A percentile compares a stretch with the other conserved stretches of the same genome.
These are phyloP conservation scores for Malacoctenus gilli DNA, from an alignment of 2,797 vertebrate genomes.

Conservation along the genomic window DNA sequence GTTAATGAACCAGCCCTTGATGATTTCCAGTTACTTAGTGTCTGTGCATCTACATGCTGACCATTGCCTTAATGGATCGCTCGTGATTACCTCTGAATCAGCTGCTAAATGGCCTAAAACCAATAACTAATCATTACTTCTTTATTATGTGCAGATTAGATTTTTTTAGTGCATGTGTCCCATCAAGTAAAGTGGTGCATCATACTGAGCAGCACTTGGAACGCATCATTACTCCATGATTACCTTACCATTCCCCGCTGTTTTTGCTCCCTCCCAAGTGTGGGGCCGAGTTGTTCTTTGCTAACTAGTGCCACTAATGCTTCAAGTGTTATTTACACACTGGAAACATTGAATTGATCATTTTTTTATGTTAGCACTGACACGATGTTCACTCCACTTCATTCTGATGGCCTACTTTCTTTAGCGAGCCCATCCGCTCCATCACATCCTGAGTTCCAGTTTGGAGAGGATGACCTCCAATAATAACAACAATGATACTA, in stretches of 20 bases:
- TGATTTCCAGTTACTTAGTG: constrained; percentile 3
- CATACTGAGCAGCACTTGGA: constrained; percentile 3
- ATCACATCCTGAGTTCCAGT: too few relatives aligned
- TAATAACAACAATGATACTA: too few relatives aligned
- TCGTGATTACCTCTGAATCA: constrained; percentile 19
- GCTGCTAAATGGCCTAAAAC: constrained; percentile 22
- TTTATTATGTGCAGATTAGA: constrained; percentile 22
- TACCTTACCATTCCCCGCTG: constrained; percentile 6
- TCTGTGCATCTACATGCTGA: constrained; percentile 12
- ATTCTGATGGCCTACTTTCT: too few relatives aligned
- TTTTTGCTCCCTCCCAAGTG: not conserved
- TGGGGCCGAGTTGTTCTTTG: not conserved
- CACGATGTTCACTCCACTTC: not conserved
- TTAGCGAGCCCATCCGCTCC: too few relatives aligned
- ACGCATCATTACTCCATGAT: constrained; percentile 23
- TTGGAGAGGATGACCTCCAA: too few relatives aligned
- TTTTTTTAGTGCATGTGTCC: constrained; percentile 8
- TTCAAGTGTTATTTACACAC: not conserved
- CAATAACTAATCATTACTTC: constrained; percentile 17
- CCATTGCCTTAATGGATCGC: constrained; percentile 6
- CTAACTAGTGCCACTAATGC: not conserved
- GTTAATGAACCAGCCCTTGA: constrained; percentile 10
- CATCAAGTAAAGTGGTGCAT: constrained; percentile 22
- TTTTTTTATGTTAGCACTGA: too few relatives aligned
- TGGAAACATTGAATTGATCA: not conserved